phyloP scores from a whole-genome alignment of 1,140 invertebrate genomes.

The Pollicipes pollicipes region DNA sequence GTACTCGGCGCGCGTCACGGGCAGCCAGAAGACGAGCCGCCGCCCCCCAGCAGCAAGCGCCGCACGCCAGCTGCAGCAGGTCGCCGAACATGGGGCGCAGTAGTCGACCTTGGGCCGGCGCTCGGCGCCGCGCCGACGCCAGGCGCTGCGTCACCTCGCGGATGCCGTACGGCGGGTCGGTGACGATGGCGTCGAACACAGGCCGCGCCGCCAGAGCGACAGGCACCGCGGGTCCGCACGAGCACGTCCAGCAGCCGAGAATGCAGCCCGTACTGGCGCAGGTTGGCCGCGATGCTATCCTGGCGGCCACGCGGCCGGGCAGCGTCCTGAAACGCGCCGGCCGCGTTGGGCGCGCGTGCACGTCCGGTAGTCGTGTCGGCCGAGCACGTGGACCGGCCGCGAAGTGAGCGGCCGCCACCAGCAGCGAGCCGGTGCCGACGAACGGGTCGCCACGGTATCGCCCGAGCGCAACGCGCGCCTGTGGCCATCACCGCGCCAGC shows the following conservation, averaged over 20 bases:
- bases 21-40: slow-evolving; percentile 79
- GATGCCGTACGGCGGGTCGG: slow-evolving; percentile 92
- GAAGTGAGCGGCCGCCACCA: slow-evolving; percentile 77
- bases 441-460: slow-evolving; percentile 82
- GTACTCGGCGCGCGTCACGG: slow-evolving; percentile 61
- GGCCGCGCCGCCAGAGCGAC: slow-evolving; percentile 39
- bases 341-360: slow-evolving; percentile 54
- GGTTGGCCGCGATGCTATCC: slow-evolving; percentile 68
- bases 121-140: slow-evolving; percentile 34
- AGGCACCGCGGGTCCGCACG: slow-evolving; percentile 65
- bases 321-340: slow-evolving; percentile 13
- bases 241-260: slow-evolving; percentile 66
- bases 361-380: slow-evolving; percentile 85
- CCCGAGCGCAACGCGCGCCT: slow-evolving; percentile 51
- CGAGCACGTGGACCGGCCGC: slow-evolving; percentile 68
- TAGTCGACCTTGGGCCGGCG: slow-evolving; percentile 43
- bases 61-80: background rate
- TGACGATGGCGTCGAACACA: slow-evolving; percentile 74
- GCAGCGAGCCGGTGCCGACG: slow-evolving; percentile 81
- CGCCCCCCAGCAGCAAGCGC: slow-evolving; percentile 43
- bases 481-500: slow-evolving; percentile 80
- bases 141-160: slow-evolving; percentile 73
- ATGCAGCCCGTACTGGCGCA: slow-evolving; percentile 62
- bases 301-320: slow-evolving; percentile 42
- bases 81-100: slow-evolving; percentile 47